A percentile compares a stretch with the other conserved stretches of the same genome.
Conservation (phyloP, 2,113 vertebrate species). For the Percopsis transmontana region DNA sequence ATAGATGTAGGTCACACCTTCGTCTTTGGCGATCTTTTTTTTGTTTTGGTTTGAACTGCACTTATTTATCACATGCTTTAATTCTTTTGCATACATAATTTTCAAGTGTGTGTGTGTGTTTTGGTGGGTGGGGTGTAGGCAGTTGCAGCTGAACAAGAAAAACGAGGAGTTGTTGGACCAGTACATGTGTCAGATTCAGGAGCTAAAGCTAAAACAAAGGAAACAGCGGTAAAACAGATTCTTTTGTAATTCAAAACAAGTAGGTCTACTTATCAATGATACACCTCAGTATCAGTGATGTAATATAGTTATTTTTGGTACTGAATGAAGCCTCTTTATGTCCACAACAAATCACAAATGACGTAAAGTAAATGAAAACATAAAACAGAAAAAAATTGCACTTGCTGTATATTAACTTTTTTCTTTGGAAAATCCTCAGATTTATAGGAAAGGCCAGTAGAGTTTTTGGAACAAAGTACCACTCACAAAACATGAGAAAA, state of each 20-base stretch:
- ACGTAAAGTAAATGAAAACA: too few relatives aligned
- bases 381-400: too few relatives aligned
- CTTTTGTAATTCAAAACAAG: neutral
- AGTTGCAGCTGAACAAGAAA: constrained; percentile 61
- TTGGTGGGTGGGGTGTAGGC: constrained; percentile 50
- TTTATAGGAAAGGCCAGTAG: too few relatives aligned
- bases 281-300: neutral
- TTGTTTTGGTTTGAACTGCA: too few relatives aligned
- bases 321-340: neutral
- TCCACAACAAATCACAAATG: too few relatives aligned
- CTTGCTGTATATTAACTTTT: too few relatives aligned
- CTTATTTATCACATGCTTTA: neutral
- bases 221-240: constrained; percentile 67
- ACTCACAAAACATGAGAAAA: too few relatives aligned
- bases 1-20: too few relatives aligned
- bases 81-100: neutral
- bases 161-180: constrained; percentile 66
- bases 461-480: too few relatives aligned
- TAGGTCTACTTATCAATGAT: neutral
- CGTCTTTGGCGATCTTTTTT: too few relatives aligned
- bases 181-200: constrained; percentile 74
- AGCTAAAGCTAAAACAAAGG: constrained; percentile 71
- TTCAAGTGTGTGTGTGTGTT: neutral
- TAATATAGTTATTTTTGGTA: neutral
- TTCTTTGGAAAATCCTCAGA: too few relatives aligned